Evolutionary conservation across 2,888 invertebrate genomes (phyloP), one percentile per base, ranked within the genome.

Genomic region (Temnothorax ravouxi): DNA sequence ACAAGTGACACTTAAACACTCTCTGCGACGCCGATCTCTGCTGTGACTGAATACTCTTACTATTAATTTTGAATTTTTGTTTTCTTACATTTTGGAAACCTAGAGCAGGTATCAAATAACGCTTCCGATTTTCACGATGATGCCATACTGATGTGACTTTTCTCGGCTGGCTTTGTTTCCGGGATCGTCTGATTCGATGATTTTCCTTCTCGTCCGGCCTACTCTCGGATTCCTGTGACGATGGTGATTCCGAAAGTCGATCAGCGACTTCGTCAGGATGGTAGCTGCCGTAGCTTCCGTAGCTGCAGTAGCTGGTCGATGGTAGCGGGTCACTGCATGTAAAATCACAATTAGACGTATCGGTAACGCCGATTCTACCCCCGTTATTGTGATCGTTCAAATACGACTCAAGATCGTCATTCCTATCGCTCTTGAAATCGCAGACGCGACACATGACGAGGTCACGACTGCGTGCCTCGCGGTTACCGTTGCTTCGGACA

Each of bases 131-230:
- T 47, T 87, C 84, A 25, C 86, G 85, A 15, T 87, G 88, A 15
- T 87, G 88, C 85, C 95, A 90, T 34, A 95, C 29, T 29, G 29
- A 29, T 29, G 29, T 93, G 15, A 96, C 93, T 89, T 95, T 96
- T 81, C 95, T 95, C 1, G 96, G 96, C 85, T 94, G 94, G 41
- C 95, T 95, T 90, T 96, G 96, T 91, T 96, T 96, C 62, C 96
- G 94, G 6, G 95, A 94, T 72, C 96, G 95, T 67, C 94, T 94
- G 29, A 54, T 93, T 4, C 9, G 13, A 1, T 64, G 41, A 8
- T 77, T 77, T 41, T 77, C 77, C 61, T 44, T 87, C 56, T 50
- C 38, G 18, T 62, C 59, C 54, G 25, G 41, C 4, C 25, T 52
- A 8, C 13, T n/a, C 25, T 18, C 47, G 15, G 8, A 13, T 18